Evolutionary conservation across 2,113 vertebrate genomes (phyloP), one percentile per base, ranked within the genome.

Genomic region (Zootoca vivipara): DNA sequence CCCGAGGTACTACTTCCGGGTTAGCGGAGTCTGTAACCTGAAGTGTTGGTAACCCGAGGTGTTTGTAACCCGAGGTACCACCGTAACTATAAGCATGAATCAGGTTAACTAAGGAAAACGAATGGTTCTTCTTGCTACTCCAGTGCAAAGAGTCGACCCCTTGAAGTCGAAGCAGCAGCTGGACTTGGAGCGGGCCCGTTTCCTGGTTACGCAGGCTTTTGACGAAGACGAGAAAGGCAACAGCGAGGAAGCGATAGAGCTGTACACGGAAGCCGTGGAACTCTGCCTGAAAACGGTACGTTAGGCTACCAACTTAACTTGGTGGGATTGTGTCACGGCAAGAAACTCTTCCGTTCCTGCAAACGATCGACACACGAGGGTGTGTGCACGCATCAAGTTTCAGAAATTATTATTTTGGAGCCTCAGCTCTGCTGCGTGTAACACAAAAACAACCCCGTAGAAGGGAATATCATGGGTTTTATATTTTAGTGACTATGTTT

Each of bases 161-260:
- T 96, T 99, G 94, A 99, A 99, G 95, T 98, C 98, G 72, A 98
- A 99, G 78, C 98, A 99, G 83, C 98, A 99, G 89, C 90, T 99
- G 96, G 98, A 99, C 91, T 95, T 99, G 91, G 99, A 99, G 90
- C 98, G 99, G 1, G 98, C 99, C 35, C 98, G 97, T 95, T 99
- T 99, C 95, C 97, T 99, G 79, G 99, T 99, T 87, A 99, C 98
- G 0, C 98, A 99, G 95, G 99, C 99, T 62, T 99, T 99, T 92
- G 98, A 99, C 70, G 99, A 99, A 95, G 99, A 99, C 82, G 98
- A 98, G 86, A 99, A 99, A 94, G 98, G 97, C 85, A 99, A 98
- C 33, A 92, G 93, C 6, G 99, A 99, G 33, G 99, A 99, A 94
- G 99, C 99, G 10, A 92, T 99, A 64, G 98, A 99, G 84, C 92